Percentiles rank a stretch among this genome's conserved stretches.
Conservation (phyloP, 2,888 invertebrate species). For the Hedychridium roseum region DNA sequence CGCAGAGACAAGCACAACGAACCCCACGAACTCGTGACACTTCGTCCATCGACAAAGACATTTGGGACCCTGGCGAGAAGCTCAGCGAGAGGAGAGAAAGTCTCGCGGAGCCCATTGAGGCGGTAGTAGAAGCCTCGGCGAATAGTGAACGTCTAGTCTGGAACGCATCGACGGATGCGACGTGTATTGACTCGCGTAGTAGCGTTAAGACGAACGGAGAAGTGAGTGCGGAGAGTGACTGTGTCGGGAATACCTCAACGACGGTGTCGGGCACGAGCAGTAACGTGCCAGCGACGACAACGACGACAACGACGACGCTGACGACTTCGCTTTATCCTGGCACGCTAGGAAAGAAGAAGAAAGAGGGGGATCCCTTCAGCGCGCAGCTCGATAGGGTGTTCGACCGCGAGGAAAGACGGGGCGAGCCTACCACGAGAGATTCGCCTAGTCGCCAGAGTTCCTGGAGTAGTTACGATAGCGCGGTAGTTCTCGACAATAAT, state of each 20-base stretch:
- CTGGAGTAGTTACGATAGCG: conserved; percentile 81
- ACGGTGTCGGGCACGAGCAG: conserved; percentile 8
- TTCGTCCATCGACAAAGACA: conserved; percentile 66
- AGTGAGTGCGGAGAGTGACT: conserved; percentile 33
- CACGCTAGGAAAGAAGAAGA: conserved; percentile 51
- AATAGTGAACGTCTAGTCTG: conserved; percentile 65
- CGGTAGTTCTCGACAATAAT: conserved; percentile 75
- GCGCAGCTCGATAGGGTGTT: conserved; percentile 76
- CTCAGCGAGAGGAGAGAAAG: conserved; percentile 19
- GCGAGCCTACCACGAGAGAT: conserved; percentile 57
- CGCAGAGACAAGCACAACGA: conserved; percentile 9
- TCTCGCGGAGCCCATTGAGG: conserved; percentile 38
- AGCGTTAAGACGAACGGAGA: conserved; percentile 47
- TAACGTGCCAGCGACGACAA: conserved; percentile 10
- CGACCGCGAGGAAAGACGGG: conserved; percentile 71
- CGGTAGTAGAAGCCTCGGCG: too few species aligned
- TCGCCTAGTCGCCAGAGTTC: conserved; percentile 77
- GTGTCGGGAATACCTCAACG: conserved; percentile 28
- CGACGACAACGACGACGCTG: conserved; percentile 19
- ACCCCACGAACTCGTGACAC: conserved; percentile 15
- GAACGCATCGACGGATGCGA: conserved; percentile 63
- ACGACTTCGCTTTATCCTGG: conserved; percentile 20
- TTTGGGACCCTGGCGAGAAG: conserved; percentile 75
- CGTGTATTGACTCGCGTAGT: conserved; percentile 55
- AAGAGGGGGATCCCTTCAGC: conserved; percentile 73